Percentiles rank a stretch among this genome's conserved stretches.
Evolutionary conservation across 2,113 vertebrate genomes (phyloP).

Genomic region (Muntiacus reevesi): DNA sequence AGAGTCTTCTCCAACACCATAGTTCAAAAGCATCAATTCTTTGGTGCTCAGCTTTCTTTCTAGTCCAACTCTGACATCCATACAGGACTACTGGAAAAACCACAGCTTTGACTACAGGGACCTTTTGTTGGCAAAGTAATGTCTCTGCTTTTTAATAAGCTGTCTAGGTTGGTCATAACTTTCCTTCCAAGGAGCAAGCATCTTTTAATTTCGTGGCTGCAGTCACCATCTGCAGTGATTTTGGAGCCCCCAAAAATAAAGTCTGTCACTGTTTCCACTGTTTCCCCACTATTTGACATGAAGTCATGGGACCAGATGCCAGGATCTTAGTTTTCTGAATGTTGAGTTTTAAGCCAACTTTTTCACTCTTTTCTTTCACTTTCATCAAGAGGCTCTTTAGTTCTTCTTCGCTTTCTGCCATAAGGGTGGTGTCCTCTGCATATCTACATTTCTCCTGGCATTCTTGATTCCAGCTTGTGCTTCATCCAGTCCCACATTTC

Average conservation of each 20-base stretch:
- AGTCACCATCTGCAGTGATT: background rate
- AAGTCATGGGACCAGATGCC: background rate
- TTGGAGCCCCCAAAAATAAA: background rate
- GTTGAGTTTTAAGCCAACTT: background rate
- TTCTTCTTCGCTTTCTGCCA: background rate
- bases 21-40: background rate
- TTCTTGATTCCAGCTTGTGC: background rate
- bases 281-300: background rate
- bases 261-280: background rate
- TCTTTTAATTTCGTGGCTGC: background rate
- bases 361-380: background rate
- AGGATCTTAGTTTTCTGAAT: background rate
- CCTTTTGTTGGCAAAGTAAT: background rate
- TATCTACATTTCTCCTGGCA: background rate
- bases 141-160: background rate
- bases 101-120: background rate
- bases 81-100: background rate
- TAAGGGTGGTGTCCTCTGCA: background rate
- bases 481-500: background rate
- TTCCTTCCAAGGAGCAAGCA: background rate
- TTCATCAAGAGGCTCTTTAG: background rate
- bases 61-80: background rate
- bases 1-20: background rate
- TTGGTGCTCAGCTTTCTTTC: background rate
- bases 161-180: background rate